Evolutionary conservation across 2,888 invertebrate genomes (phyloP).

Genomic region (Incurvaria masculella): DNA sequence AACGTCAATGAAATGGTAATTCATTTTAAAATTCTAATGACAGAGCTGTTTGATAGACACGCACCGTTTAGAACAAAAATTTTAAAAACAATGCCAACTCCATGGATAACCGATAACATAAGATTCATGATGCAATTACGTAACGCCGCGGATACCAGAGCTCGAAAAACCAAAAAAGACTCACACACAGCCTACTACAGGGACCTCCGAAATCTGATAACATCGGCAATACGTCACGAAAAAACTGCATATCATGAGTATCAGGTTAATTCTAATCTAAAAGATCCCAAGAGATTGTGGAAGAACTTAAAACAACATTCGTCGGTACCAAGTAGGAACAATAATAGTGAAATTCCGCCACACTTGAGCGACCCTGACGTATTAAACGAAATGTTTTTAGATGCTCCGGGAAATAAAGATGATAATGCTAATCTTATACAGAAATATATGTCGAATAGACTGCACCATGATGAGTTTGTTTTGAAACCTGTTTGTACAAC

Average conservation of each 20-base stretch:
- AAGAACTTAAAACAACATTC: neutral
- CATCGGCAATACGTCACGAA: neutral
- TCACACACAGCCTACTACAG: neutral
- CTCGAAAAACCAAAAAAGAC: neutral
- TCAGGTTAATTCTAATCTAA: neutral
- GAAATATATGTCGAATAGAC: neutral
- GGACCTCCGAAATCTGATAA: neutral
- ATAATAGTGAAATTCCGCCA: neutral
- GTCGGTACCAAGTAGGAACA: neutral
- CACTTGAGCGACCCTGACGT: neutral
- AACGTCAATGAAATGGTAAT: neutral
- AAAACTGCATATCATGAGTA: neutral
- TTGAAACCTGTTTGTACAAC: neutral
- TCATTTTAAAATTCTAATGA: neutral
- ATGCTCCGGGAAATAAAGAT: neutral
- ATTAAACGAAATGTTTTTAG: neutral
- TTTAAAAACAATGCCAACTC: neutral
- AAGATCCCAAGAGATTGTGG: neutral
- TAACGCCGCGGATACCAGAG: neutral
- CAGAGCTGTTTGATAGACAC: neutral
- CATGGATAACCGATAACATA: slow-evolving; percentile 2
- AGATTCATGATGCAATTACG: neutral
- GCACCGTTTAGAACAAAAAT: neutral
- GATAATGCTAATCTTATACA: neutral
- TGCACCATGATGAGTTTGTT: neutral